These are phyloP conservation scores for Spilogale gracilis DNA, from an alignment of 2,113 vertebrate genomes.

Conservation along the genomic window DNA sequence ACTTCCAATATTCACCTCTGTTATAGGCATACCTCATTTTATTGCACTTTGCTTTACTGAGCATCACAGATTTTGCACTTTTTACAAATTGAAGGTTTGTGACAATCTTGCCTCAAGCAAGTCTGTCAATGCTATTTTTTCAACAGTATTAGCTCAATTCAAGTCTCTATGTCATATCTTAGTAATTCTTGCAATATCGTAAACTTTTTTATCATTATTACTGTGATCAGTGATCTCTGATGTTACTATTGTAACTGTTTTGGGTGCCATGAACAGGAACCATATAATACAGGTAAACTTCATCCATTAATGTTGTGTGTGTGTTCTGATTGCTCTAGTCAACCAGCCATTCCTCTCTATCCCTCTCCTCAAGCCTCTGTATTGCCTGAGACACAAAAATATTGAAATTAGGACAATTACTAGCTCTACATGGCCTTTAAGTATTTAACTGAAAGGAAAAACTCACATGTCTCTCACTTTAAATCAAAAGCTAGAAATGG, in stretches of 20 bases:
- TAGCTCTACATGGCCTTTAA: neutral
- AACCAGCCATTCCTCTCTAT: neutral
- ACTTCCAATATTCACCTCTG: neutral
- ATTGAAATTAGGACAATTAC: neutral
- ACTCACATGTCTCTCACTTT: neutral
- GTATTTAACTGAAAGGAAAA: neutral
- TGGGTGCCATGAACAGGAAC: neutral
- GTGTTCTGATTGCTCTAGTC: neutral
- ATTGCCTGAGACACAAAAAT: neutral
- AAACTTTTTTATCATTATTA: neutral
- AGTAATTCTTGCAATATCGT: neutral
- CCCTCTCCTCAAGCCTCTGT: neutral
- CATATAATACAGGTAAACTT: neutral
- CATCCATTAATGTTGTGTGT: neutral
- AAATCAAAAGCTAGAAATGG: neutral
- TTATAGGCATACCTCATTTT: neutral
- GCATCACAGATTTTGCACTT: neutral
- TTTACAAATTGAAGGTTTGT: neutral
- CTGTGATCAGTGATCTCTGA: neutral
- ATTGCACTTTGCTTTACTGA: neutral
- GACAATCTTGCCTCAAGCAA: neutral
- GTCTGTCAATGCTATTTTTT: neutral
- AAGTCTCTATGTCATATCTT: neutral
- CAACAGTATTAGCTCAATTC: neutral
- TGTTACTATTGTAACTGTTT: neutral